Conservation (phyloP, 2,888 invertebrate species). For the Lasiommata megera region DNA sequence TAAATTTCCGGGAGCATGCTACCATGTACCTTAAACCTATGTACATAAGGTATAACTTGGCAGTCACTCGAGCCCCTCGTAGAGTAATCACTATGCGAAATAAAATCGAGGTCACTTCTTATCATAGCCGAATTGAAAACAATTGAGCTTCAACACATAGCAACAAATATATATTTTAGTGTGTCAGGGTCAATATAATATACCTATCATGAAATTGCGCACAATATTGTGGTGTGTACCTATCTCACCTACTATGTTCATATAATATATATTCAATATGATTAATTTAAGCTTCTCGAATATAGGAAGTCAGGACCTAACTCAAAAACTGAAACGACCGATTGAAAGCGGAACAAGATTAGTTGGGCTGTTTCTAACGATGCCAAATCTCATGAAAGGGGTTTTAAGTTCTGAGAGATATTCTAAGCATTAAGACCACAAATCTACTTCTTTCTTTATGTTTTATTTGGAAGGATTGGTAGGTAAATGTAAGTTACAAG, state of each 20-base stretch:
- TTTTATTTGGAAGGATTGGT: too few species aligned
- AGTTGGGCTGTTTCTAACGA: too few species aligned
- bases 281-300: too few species aligned
- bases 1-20: neutral
- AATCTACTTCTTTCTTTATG: too few species aligned
- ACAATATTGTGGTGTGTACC: neutral
- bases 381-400: too few species aligned
- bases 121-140: constrained; percentile 35
- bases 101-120: constrained; percentile 32
- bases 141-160: constrained; percentile 29
- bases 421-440: too few species aligned
- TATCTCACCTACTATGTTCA: neutral
- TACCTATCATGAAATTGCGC: neutral
- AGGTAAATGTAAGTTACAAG: too few species aligned
- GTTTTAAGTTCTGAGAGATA: too few species aligned
- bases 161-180: constrained; percentile 20
- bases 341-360: too few species aligned
- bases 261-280: too few species aligned
- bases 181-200: constrained; percentile 27
- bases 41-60: neutral
- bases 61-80: neutral
- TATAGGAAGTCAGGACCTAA: too few species aligned
- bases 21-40: neutral
- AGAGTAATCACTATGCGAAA: constrained; percentile 25
- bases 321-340: too few species aligned